These are phyloP conservation scores for Crambe crambe DNA, from an alignment of 37 sponge, comb jelly and placozoan genomes.

Conservation along the genomic window DNA sequence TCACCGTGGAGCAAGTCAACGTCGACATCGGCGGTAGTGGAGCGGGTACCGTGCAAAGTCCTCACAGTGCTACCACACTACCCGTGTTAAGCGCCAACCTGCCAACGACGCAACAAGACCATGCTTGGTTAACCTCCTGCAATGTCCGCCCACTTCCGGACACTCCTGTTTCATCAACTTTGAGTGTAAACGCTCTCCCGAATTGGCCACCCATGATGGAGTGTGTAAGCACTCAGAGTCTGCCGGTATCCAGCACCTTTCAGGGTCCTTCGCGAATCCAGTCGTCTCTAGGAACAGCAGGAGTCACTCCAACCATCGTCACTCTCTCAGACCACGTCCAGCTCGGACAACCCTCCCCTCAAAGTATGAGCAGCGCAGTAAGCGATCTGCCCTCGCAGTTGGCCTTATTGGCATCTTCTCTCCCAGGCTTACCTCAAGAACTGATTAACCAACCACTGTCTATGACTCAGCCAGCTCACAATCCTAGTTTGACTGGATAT, in stretches of 20 bases:
- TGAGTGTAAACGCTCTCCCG: conserved; percentile 8
- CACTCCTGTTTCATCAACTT: conserved; percentile 42
- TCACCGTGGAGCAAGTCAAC: background rate
- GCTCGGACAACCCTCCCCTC: conserved; percentile 19
- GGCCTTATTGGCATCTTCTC: conserved; percentile 20
- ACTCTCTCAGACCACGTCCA: conserved; percentile 14
- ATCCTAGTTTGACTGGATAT: conserved; percentile 20
- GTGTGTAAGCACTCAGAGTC: conserved; percentile 30
- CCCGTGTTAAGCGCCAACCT: conserved; percentile 6
- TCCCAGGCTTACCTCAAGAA: conserved; percentile 8
- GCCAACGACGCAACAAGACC: background rate
- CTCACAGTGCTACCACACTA: conserved; percentile 19
- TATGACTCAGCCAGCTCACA: conserved; percentile 40
- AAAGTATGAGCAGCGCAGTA: background rate
- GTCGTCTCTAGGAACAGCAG: conserved; percentile 3
- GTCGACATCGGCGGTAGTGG: background rate
- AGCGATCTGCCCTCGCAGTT: conserved; percentile 23
- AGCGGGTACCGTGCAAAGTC: conserved; percentile 25
- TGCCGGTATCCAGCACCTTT: conserved; percentile 10
- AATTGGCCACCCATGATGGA: conserved; percentile 35
- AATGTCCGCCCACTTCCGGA: conserved; percentile 36
- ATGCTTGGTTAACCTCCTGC: conserved; percentile 8
- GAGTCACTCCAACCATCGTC: conserved; percentile 17
- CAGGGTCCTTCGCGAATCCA: background rate
- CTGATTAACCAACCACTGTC: conserved; percentile 33